phyloP scores from a whole-genome alignment of 1,140 invertebrate species.

The Fopius arisanus region DNA sequence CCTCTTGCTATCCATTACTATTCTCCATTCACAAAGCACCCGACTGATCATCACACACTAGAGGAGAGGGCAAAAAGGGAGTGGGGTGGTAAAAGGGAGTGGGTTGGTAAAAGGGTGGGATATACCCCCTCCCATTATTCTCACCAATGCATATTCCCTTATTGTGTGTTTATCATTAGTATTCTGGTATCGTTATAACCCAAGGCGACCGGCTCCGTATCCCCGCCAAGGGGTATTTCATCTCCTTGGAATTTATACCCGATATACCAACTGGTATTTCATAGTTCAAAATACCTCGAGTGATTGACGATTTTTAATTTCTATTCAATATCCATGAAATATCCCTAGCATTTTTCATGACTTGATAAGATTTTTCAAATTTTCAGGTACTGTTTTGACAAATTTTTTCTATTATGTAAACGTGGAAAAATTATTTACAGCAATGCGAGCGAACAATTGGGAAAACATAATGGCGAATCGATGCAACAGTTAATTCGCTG shows the following conservation, averaged over 20 bases:
- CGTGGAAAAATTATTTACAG: too few relatives aligned
- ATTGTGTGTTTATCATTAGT: constrained; percentile 32
- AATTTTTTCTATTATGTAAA: too few relatives aligned
- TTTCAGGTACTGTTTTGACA: too few relatives aligned
- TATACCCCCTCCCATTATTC: not conserved
- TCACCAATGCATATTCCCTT: constrained; percentile 23
- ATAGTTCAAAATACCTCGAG: not conserved
- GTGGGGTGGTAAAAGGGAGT: not conserved
- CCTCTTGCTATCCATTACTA: not conserved
- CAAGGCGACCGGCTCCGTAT: constrained; percentile 1
- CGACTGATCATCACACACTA: constrained; percentile 8
- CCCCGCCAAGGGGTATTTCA: constrained; percentile 7
- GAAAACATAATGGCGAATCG: too few relatives aligned
- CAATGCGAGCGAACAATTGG: too few relatives aligned
- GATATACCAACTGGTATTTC: not conserved
- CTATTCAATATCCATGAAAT: not conserved
- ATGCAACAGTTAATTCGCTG: too few relatives aligned
- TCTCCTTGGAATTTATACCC: constrained; percentile 2
- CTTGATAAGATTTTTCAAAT: too few relatives aligned
- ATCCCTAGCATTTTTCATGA: too few relatives aligned
- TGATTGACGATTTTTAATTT: constrained; percentile 2
- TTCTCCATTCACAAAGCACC: constrained; percentile 12
- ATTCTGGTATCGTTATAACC: constrained; percentile 23
- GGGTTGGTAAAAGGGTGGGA: not conserved
- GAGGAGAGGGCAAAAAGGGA: not conserved